These are phyloP conservation scores for Galeopsomyia nigrocyanea DNA, from an alignment of 2,888 invertebrate genomes.

Conservation along the genomic window DNA sequence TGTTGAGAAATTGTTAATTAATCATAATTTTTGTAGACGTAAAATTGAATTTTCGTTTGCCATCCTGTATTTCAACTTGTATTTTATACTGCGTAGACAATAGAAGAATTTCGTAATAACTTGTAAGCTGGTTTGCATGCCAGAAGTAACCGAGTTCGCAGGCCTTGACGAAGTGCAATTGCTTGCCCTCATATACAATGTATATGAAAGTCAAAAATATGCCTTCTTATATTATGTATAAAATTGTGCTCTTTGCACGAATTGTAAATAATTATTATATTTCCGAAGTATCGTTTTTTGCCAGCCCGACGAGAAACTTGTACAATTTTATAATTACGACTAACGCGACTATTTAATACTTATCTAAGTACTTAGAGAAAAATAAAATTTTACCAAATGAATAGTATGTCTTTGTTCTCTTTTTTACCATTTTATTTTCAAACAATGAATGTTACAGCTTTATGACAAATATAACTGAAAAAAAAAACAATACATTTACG, in stretches of 20 bases:
- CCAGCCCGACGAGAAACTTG: neutral
- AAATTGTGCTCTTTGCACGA: conserved; percentile 12
- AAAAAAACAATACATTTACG: conserved; percentile 28
- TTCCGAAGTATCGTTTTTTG: conserved; percentile 26
- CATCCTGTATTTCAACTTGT: no score
- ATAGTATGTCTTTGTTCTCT: conserved; percentile 1
- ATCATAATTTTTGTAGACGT: no score
- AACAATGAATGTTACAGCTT: conserved; percentile 42
- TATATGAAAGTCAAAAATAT: conserved; percentile 59
- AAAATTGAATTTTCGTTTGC: no score
- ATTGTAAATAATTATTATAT: conserved; percentile 40
- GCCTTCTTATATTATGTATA: conserved; percentile 49
- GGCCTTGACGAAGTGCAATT: conserved; percentile 47
- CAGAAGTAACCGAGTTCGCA: neutral
- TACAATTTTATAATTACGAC: conserved; percentile 21
- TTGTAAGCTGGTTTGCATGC: no score
- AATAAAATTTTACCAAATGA: conserved; percentile 33
- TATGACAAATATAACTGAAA: conserved; percentile 34
- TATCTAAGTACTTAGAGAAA: conserved; percentile 38
- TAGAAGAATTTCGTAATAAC: no score
- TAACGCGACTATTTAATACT: conserved; percentile 34
- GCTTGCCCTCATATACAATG: conserved; percentile 61
- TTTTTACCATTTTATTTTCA: conserved; percentile 33
- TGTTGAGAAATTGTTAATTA: no score
- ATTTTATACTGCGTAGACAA: no score